A percentile compares a stretch with the other conserved stretches of the same genome.
These are phyloP conservation scores for Catalaphyllia jardinei DNA, from an alignment of 64 coral and sea anemone genomes.

Conservation along the genomic window DNA sequence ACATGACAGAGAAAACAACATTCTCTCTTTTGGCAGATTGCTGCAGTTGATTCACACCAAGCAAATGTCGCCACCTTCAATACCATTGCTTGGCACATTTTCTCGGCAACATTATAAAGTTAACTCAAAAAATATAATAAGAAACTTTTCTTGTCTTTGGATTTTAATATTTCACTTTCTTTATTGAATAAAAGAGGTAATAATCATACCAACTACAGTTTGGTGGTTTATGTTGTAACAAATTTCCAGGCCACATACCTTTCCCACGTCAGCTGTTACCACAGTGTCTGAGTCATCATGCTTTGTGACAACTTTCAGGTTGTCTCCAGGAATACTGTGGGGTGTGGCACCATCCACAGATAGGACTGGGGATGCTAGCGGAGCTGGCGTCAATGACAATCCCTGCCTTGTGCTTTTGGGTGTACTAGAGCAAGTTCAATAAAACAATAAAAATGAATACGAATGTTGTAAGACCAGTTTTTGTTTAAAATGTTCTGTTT, in stretches of 20 bases:
- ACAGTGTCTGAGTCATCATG: neutral
- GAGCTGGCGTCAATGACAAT: slow-evolving; percentile 77
- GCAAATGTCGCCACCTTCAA: too few species aligned
- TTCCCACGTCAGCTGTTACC: neutral
- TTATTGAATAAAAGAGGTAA: neutral
- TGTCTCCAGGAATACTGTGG: neutral
- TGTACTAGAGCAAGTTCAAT: slow-evolving; percentile 39
- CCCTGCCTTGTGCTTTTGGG: slow-evolving; percentile 76
- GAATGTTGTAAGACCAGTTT: too few species aligned
- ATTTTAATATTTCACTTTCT: too few species aligned
- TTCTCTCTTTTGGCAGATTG: too few species aligned
- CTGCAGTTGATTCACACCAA: too few species aligned
- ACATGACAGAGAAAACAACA: too few species aligned
- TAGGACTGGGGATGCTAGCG: slow-evolving; percentile 73
- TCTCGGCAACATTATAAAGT: too few species aligned
- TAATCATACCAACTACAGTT: neutral
- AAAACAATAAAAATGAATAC: neutral
- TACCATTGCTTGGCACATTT: too few species aligned
- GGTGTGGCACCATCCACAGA: slow-evolving; percentile 56
- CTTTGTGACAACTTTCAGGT: neutral
- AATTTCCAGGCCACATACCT: neutral
- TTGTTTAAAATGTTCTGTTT: too few species aligned
- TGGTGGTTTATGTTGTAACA: neutral
- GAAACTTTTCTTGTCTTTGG: too few species aligned
- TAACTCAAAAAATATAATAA: too few species aligned